Base-by-base conservation (phyloP, 2,797 vertebrate species). In the Naso thynnoides region DNA sequence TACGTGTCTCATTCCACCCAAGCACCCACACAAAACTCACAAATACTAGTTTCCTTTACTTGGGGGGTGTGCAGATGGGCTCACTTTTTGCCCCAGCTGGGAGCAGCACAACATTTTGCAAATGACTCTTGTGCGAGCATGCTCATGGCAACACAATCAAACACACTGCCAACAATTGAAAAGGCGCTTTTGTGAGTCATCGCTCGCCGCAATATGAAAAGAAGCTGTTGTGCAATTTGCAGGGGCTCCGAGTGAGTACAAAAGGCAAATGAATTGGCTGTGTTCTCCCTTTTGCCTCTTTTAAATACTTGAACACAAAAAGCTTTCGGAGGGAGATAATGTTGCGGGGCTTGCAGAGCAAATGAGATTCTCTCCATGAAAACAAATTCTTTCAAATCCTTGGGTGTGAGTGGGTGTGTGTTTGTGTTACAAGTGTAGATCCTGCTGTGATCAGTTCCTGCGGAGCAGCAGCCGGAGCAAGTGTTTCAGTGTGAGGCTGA, bases 291-390 rank as follows among this genome's bases (percentile, higher is more conserved):
- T 42, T 62, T 73, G 88, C 76, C 76, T 90, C 83, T 87, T 33
- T 89, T 85, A 90, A 87, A 88, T 78, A 83, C 62, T 85, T 80
- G 73, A 83, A 76, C 76, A 83, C 73, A 90, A 78, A 89, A 78
- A 56, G 58, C 81, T 33, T 86, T 82, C 18, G 5, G 56, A n/a
- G 56, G 60, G 48, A 78, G 81, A 84, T 70, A 79, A 73, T 82
- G 69, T 85, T 82, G 55, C 70, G 29, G 58, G 58, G 76, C 71
- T 64, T 67, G 70, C 76, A 52, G 62, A 80, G 83, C 78, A 89
- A 87, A 91, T 86, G 44, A 86, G 82, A 89, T 88, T 90, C 78
- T 83, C 76, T 71, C 58, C 49, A 57, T 31, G n/a, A 85, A 86
- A 88, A 84, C 83, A 78, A 84, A 86, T 86, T 83, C 77, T 80